Evolutionary conservation across 2,113 vertebrate genomes (phyloP), one percentile per base, ranked within the genome.

Genomic region (Callithrix jacchus): DNA sequence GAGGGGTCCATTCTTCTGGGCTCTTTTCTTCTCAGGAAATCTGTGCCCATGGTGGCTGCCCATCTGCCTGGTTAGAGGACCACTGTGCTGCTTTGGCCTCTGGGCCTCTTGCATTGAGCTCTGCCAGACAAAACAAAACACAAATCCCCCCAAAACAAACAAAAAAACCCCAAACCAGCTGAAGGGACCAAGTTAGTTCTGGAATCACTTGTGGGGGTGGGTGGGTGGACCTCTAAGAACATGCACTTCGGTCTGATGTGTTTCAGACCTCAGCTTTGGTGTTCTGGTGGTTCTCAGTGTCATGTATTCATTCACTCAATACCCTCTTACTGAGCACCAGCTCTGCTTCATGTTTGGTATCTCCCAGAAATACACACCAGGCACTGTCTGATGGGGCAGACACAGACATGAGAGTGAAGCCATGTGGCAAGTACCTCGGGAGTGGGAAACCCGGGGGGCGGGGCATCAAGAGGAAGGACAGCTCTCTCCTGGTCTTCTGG

Each of bases 1-100:
- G 81, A 54, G 79, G 52, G 23, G 42, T 23, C 23, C 8, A 2
- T 37, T 77, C 92, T 87, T 81, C 95, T 96, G 97, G 96, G 97
- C 37, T 96, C 95, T 96, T 96, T 92, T 91, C 89, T 97, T 5
- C 0, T 96, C 95, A 71, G 85, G 80, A 98, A 97, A 95, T 98
- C 71, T 95, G 97, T 96, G 95, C 90, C 96, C 93, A 97, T 96
- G 86, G 71, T 83, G 97, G 91, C 83, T 97, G 68, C 89, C n/a
- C 47, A 96, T 93, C 93, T 96, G 96, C 40, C 37, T 13, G 17
- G 30, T 93, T 96, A 94, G 61, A 94, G 10, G 64, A 97, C 96
- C 98, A 96, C 88, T 66, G 58, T 85, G 93, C 9, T 27, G 37
- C n/a, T 40, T 89, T n/a, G 16, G 45, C 79, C 37, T 80, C 70